Base-by-base conservation (phyloP, 2,888 invertebrate genomes). In the Melanargia galathea region DNA sequence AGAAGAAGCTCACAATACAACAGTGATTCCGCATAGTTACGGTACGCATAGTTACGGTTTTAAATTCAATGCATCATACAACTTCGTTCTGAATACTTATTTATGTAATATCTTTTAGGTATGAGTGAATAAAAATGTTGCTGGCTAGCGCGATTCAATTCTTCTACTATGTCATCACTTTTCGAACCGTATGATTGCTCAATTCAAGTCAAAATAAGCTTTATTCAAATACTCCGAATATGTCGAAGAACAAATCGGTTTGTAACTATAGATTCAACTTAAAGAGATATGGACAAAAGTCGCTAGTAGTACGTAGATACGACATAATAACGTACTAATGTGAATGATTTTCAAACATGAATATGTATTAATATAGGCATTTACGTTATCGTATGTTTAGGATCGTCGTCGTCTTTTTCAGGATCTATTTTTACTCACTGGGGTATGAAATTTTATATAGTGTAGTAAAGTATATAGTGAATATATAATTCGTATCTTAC, bases 171-270 rank as follows among this genome's bases (percentile, higher is more conserved):
- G 13, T 52, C 52, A 20, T 52, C 35, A 52, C 52, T 33, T 35
- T 52, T 33, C 18, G 52, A 52, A 52, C 52, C 52, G 35, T 22
- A 33, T 52, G 52, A 52, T 52, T 52, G 52, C 33, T 33, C 33
- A 52, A 52, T 52, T 52, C 49, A 49, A 49, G n/a, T 16, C 20
- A 35, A 52, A 52, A 52, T 35, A 52, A 52, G 52, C 52, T 52
- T 35, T 20, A 20, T 52, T 52, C 20, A 33, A 52, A 52, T 30
- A 20, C 33, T 33, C 51, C 11, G 18, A 51, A 33, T 51, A n/a
- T 51, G 51, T 20, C 24, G 18, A 33, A 33, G 51, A 20, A 51
- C 18, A 35, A 33, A 22, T 22, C 22, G 45, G 45, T 46, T 22
- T 46, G 4, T 20, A 18, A 46, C 2, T 3, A 45, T 20, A 11